Conservation (phyloP, 2,888 invertebrate genomes). For the Drosophila mulleri region DNA sequence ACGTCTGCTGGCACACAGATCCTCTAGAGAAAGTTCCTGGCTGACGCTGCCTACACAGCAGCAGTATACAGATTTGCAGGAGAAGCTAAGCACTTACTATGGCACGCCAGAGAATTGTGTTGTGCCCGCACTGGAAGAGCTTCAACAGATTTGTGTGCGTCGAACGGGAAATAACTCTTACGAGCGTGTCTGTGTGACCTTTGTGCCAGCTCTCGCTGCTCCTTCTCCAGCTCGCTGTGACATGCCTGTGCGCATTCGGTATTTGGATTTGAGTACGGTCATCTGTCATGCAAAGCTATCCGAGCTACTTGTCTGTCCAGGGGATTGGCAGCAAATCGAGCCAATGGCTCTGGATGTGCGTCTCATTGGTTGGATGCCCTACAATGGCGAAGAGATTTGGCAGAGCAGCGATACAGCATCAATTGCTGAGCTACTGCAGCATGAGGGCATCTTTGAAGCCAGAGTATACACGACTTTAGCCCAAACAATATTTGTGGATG, state of each 20-base stretch:
- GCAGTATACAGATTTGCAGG: neutral
- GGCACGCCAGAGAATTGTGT: neutral
- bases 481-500: neutral
- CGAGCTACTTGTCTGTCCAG: conserved; percentile 8
- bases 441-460: neutral
- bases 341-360: conserved; percentile 14
- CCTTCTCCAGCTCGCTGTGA: neutral
- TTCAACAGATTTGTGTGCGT: conserved; percentile 6
- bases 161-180: neutral
- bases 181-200: conserved; percentile 3
- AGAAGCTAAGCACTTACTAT: neutral
- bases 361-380: conserved; percentile 8
- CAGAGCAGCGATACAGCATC: neutral
- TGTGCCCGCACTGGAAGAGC: neutral
- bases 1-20: neutral
- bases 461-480: neutral
- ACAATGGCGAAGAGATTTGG: conserved; percentile 8
- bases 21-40: neutral
- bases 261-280: conserved; percentile 11
- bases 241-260: conserved; percentile 4
- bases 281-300: conserved; percentile 5
- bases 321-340: neutral
- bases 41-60: neutral
- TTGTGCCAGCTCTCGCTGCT: conserved; percentile 2
- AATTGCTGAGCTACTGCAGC: neutral